Evolutionary conservation across 2,797 vertebrate genomes (phyloP), one percentile per base, ranked within the genome.

Genomic region (Leptodactylus fallax): DNA sequence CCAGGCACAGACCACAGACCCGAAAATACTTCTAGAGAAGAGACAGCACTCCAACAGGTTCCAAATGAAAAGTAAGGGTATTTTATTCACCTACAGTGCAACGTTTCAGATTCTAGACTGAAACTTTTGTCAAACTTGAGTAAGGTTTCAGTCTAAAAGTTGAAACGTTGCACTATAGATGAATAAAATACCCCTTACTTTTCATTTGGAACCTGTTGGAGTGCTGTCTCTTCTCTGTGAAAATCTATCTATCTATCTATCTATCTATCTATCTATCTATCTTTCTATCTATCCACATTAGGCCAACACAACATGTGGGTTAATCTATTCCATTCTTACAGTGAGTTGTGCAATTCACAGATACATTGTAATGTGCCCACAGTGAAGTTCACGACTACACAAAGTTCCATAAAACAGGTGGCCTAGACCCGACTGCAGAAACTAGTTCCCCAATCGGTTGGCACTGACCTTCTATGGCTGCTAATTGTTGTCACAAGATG

Each of bases 401-500:
- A 25, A 56, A 25, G 17, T 45, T 21, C 36, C 69, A 47, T 25
- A 49, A 16, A 85, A 45, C 72, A 63, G 71, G 76, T 69, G 25
- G 51, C 11, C 45, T 19, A 51, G 56, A 47, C 56, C 45, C 0
- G 58, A 23, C 79, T 49, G 16, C 2, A 47, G 49, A 60, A 65
- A 53, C 77, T 69, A 76, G 12, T 71, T 71, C 56, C 45, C 78
- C 45, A 65, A 65, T 58, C 92, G 95, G 93, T 91, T 90, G 90
- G 93, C 93, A 92, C 93, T 95, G 96, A 97, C 96, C 96, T 88
- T 91, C 90, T 94, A 90, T 94, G 91, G 96, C 94, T 94, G 93
- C 95, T 98, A 97, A 98, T 98, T 96, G 97, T 97, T 96, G 97
- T 99, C 98, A 99, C 97, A 99, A 98, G 98, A 97, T 95, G 95